Percentiles rank a stretch among this genome's conserved stretches.
phyloP scores from a whole-genome alignment of 2,797 vertebrate genomes.

The Mormyrus hasselquistii region DNA sequence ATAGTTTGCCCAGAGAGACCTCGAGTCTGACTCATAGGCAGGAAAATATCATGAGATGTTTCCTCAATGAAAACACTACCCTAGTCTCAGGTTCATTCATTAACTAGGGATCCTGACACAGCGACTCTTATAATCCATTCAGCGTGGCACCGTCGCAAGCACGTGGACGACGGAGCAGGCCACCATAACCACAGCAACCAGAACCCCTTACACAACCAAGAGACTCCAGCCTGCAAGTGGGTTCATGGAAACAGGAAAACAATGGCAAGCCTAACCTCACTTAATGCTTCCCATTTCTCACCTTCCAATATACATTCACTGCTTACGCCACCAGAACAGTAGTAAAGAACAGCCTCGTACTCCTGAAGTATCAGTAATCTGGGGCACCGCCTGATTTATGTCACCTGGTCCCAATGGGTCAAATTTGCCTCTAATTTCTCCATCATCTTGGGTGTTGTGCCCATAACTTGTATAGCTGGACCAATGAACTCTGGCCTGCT shows the following conservation, averaged over 20 bases:
- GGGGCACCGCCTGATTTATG: not conserved
- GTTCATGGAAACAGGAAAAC: constrained; percentile 3
- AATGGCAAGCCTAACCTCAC: not conserved
- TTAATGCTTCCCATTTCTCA: not conserved
- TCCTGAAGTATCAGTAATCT: not conserved
- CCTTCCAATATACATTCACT: not conserved
- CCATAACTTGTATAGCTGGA: not conserved
- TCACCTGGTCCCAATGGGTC: not conserved
- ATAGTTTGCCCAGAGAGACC: not conserved
- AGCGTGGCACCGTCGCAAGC: not conserved
- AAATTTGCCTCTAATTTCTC: not conserved
- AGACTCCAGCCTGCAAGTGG: constrained; percentile 25
- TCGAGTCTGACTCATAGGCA: not conserved
- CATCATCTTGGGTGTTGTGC: not conserved
- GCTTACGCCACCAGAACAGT: not conserved
- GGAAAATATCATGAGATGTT: not conserved
- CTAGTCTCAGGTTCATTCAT: constrained; percentile 3
- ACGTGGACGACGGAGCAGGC: not conserved
- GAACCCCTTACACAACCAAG: constrained; percentile 60
- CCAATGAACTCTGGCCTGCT: not conserved
- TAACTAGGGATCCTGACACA: not conserved
- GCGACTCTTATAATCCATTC: not conserved
- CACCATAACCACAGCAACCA: constrained; percentile 54
- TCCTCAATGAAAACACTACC: constrained; percentile 2
- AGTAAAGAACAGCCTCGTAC: not conserved